A percentile compares a stretch with the other conserved stretches of the same genome.
These are phyloP conservation scores for Athetis lepigone DNA, from an alignment of 2,888 invertebrate species.

Conservation along the genomic window DNA sequence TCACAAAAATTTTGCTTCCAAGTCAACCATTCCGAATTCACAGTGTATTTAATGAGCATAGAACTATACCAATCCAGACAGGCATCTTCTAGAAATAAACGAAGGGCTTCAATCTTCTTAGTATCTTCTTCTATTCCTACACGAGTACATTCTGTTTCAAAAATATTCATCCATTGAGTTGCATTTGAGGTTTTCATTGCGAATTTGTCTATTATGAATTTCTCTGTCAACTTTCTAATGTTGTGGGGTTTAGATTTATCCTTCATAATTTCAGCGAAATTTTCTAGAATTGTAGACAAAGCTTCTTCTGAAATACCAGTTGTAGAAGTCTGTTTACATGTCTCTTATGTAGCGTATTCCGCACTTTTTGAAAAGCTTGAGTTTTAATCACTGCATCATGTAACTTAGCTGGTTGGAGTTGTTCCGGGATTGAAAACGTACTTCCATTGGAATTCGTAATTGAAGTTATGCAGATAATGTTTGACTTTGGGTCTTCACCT, in stretches of 20 bases:
- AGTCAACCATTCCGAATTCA: background rate
- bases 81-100: background rate
- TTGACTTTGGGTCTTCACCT: too few relatives aligned
- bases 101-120: background rate
- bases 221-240: background rate
- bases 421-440: too few relatives aligned
- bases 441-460: too few relatives aligned
- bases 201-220: background rate
- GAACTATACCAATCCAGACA: background rate
- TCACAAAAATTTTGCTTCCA: conserved; percentile 1
- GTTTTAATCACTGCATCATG: too few relatives aligned
- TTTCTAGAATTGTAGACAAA: background rate
- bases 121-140: background rate
- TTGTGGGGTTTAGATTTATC: background rate
- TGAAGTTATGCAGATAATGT: too few relatives aligned
- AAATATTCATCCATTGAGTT: background rate
- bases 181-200: background rate
- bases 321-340: background rate
- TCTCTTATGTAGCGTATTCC: background rate
- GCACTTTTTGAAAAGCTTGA: background rate
- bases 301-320: background rate
- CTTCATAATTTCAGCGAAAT: background rate
- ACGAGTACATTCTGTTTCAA: conserved; percentile 3
- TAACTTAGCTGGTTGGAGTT: too few relatives aligned
- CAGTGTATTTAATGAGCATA: background rate